These are phyloP conservation scores for Dexiosoma caninum DNA, from an alignment of 2,888 invertebrate species.

Conservation along the genomic window DNA sequence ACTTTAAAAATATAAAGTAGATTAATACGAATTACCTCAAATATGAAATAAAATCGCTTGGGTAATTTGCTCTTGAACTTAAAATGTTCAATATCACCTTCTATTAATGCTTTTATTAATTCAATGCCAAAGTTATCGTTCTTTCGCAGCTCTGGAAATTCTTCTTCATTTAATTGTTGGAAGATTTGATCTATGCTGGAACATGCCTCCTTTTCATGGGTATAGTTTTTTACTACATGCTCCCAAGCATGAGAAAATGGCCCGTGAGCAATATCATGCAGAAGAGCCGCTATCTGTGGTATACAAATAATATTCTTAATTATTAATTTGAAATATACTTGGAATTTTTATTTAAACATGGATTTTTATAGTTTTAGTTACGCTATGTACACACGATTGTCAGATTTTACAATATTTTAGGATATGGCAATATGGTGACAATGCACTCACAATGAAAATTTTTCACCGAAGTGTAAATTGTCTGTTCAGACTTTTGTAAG, in stretches of 20 bases:
- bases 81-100: conserved; percentile 66
- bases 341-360: no score
- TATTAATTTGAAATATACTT: no score
- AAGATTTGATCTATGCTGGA: conserved; percentile 72
- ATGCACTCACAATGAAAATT: no score
- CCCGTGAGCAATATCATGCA: conserved; percentile 85
- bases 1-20: not conserved
- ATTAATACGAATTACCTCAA: conserved; percentile 68
- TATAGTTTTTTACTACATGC: conserved; percentile 61
- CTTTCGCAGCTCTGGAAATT: conserved; percentile 63
- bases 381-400: no score
- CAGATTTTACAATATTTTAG: no score
- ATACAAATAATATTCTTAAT: not conserved
- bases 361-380: no score
- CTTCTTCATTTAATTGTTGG: conserved; percentile 42
- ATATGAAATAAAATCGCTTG: conserved; percentile 69
- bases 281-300: conserved; percentile 81
- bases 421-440: no score
- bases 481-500: no score
- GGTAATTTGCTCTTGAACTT: conserved; percentile 64
- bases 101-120: conserved; percentile 72
- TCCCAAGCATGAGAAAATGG: conserved; percentile 85
- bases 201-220: conserved; percentile 72
- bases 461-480: no score
- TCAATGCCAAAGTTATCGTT: conserved; percentile 69